A percentile compares a stretch with the other conserved stretches of the same genome.
phyloP scores from a whole-genome alignment of 2,797 vertebrate genomes.

The Falco concolor region DNA sequence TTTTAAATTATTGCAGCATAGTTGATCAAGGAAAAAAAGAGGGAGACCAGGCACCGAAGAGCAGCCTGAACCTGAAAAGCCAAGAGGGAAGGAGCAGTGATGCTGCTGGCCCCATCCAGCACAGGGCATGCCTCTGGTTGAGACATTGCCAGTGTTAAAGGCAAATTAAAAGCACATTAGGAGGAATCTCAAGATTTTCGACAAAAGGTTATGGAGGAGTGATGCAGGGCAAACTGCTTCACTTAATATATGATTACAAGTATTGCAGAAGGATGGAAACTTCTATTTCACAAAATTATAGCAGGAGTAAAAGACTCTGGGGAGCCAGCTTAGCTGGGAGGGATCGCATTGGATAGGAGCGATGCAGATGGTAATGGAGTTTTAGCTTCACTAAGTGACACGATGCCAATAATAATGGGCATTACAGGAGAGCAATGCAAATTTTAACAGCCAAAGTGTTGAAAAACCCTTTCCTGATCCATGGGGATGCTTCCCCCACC shows the following conservation, averaged over 20 bases:
- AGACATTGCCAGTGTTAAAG: neutral
- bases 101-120: neutral
- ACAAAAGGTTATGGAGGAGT: neutral
- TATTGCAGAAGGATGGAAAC: neutral
- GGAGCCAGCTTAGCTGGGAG: neutral
- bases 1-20: neutral
- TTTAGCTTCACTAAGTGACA: neutral
- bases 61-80: neutral
- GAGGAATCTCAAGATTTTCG: neutral
- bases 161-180: neutral
- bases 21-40: neutral
- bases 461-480: neutral
- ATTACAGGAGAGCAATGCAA: neutral
- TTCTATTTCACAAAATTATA: neutral
- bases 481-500: neutral
- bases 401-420: neutral
- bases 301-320: neutral
- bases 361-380: neutral
- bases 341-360: neutral
- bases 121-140: accelerated
- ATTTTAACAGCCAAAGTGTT: neutral
- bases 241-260: neutral
- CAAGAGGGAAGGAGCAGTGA: accelerated
- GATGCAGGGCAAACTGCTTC: neutral
- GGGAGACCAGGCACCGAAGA: accelerated